A percentile compares a stretch with the other conserved stretches of the same genome.
Conservation (phyloP, 2,888 invertebrate species). For the Eristalis pertinax region DNA sequence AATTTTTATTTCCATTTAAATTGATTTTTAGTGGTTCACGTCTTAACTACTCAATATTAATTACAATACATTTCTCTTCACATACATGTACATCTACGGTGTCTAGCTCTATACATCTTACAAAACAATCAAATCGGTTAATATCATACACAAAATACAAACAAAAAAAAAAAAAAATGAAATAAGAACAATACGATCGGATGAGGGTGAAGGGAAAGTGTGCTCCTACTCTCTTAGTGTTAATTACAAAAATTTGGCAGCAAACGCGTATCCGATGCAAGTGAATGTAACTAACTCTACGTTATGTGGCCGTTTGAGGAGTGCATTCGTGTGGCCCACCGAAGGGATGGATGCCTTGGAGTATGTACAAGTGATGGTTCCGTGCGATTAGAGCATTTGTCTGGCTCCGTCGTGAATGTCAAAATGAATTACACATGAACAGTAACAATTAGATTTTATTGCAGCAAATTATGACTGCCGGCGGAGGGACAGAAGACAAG, state of each 20-base stretch:
- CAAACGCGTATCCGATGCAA: not conserved
- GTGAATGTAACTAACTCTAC: not conserved
- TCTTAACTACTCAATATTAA: conserved; percentile 65
- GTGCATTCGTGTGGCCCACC: not conserved
- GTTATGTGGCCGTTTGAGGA: not conserved
- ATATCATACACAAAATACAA: conserved; percentile 17
- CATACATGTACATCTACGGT: conserved; percentile 3
- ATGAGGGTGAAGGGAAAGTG: not conserved
- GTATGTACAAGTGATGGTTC: no score
- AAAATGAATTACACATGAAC: not conserved
- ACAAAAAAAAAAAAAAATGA: no score
- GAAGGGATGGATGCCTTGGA: not conserved
- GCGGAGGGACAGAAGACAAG: not conserved
- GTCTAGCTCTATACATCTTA: conserved; percentile 32
- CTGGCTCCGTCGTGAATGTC: not conserved
- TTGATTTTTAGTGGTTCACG: conserved; percentile 58
- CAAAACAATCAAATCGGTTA: conserved; percentile 55
- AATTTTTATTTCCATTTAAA: conserved; percentile 42
- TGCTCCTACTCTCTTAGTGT: not conserved
- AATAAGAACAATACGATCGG: conserved; percentile 4
- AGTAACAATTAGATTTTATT: not conserved
- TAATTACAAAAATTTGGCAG: not conserved
- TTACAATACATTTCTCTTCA: conserved; percentile 49
- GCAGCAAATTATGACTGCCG: not conserved
- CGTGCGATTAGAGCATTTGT: no score